Percentiles rank a stretch among this genome's conserved stretches.
These are phyloP conservation scores for Hydractinia echinata DNA, from an alignment of 30 jellyfish, hydroid and myxozoan species.

Conservation along the genomic window DNA sequence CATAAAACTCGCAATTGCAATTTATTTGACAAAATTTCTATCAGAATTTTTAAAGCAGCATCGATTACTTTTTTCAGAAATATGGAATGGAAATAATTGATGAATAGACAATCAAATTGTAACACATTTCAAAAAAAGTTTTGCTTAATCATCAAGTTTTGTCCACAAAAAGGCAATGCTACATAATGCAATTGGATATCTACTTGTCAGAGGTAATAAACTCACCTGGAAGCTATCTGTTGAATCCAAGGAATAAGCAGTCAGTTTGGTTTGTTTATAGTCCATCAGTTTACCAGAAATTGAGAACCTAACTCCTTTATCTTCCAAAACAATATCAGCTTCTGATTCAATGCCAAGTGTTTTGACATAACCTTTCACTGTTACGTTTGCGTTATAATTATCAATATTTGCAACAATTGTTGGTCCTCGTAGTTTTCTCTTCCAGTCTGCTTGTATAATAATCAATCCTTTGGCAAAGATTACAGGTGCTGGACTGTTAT, in stretches of 20 bases:
- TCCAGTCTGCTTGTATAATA: conserved; percentile 63
- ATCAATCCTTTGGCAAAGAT: conserved; percentile 87
- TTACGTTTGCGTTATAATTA: conserved; percentile 71
- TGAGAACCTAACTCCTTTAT: conserved; percentile 61
- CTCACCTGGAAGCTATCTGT: conserved; percentile 83
- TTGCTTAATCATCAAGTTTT: not conserved
- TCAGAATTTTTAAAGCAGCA: no score
- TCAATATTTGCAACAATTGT: conserved; percentile 63
- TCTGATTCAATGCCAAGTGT: conserved; percentile 84
- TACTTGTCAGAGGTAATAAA: not conserved
- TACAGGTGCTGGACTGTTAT: conserved; percentile 98
- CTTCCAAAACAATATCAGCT: conserved; percentile 63
- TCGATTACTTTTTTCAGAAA: no score
- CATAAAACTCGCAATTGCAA: no score
- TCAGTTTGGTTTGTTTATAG: conserved; percentile 64
- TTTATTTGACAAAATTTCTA: no score
- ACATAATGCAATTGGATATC: no score
- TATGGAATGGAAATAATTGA: no score
- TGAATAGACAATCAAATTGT: no score
- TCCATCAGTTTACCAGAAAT: conserved; percentile 87
- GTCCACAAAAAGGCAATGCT: no score
- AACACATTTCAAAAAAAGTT: not conserved
- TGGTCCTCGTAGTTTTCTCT: conserved; percentile 78
- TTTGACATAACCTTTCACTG: conserved; percentile 70
- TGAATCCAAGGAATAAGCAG: conserved; percentile 72